Percentiles rank a stretch among this genome's conserved stretches.
Conservation (phyloP, 1,140 invertebrate genomes). For the Cataglyphis hispanica region DNA sequence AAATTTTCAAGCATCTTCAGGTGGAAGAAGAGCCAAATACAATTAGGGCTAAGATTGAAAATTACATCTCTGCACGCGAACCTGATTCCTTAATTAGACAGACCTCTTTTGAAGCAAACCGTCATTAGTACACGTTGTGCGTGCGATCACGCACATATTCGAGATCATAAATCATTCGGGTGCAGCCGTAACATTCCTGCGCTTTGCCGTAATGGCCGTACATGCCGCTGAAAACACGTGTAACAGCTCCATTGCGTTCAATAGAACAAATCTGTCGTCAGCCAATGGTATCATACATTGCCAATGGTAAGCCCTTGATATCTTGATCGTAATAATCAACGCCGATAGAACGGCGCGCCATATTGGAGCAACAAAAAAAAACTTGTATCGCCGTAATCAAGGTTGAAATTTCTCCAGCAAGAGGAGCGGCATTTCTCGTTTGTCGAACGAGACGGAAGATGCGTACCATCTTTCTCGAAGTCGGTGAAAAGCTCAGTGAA, state of each 20-base stretch:
- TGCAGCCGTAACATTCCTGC: slow-evolving; percentile 11
- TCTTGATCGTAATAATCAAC: slow-evolving; percentile 2
- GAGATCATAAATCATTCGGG: slow-evolving; percentile 29
- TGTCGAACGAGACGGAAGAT: not conserved
- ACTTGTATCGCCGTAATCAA: slow-evolving; percentile 8
- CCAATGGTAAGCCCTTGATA: slow-evolving; percentile 6
- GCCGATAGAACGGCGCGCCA: no score
- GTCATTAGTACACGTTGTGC: not conserved
- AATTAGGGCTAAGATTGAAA: not conserved
- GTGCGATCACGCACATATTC: not conserved
- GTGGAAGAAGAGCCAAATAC: not conserved
- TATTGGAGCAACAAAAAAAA: not conserved
- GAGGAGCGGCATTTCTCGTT: slow-evolving; percentile 21
- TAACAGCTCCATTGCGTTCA: not conserved
- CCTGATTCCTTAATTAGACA: slow-evolving; percentile 33
- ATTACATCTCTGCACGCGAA: not conserved
- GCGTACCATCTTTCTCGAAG: not conserved
- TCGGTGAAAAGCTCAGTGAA: not conserved
- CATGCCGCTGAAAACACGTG: slow-evolving; percentile 1
- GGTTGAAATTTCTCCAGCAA: slow-evolving; percentile 6
- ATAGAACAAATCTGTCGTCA: not conserved
- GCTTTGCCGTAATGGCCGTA: not conserved
- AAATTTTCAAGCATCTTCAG: not conserved
- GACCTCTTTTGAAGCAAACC: not conserved
- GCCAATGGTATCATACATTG: not conserved